Evolutionary conservation across 2,888 invertebrate genomes (phyloP).

Genomic region (Pristionchus entomophagus): DNA sequence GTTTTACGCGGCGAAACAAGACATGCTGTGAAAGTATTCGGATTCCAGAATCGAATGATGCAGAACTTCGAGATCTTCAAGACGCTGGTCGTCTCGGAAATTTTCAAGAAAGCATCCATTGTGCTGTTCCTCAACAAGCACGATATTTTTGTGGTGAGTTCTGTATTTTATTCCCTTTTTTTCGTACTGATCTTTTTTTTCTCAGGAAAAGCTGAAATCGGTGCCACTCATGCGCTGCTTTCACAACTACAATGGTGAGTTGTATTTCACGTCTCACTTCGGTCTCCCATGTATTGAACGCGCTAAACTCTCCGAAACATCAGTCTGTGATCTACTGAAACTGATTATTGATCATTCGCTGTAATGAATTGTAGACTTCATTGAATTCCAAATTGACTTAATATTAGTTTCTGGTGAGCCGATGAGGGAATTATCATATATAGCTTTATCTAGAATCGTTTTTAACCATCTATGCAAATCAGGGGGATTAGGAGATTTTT

Average conservation of each 20-base stretch:
- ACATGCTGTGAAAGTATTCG: no score
- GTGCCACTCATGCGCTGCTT: slow-evolving; percentile 74
- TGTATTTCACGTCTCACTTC: neutral
- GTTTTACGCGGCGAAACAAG: no score
- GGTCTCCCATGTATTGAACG: neutral
- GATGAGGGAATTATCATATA: no score
- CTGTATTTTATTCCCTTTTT: neutral
- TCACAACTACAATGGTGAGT: slow-evolving; percentile 76
- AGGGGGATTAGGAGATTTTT: no score
- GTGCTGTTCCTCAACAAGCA: slow-evolving; percentile 72
- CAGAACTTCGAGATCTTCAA: slow-evolving; percentile 69
- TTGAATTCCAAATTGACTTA: no score
- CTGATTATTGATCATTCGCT: no score
- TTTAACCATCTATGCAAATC: no score
- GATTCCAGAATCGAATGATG: slow-evolving; percentile 74
- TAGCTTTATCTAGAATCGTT: no score
- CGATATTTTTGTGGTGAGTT: slow-evolving; percentile 76
- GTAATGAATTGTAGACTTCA: no score
- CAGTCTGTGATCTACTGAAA: slow-evolving; percentile 55
- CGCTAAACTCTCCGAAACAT: neutral
- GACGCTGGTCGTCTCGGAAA: slow-evolving; percentile 75
- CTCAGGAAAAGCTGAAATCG: slow-evolving; percentile 67
- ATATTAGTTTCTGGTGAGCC: no score
- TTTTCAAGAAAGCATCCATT: slow-evolving; percentile 76
- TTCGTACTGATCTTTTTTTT: slow-evolving; percentile 50